These are phyloP conservation scores for Sinocyclocheilus anophthalmus DNA, from an alignment of 2,113 vertebrate genomes.

Conservation along the genomic window DNA sequence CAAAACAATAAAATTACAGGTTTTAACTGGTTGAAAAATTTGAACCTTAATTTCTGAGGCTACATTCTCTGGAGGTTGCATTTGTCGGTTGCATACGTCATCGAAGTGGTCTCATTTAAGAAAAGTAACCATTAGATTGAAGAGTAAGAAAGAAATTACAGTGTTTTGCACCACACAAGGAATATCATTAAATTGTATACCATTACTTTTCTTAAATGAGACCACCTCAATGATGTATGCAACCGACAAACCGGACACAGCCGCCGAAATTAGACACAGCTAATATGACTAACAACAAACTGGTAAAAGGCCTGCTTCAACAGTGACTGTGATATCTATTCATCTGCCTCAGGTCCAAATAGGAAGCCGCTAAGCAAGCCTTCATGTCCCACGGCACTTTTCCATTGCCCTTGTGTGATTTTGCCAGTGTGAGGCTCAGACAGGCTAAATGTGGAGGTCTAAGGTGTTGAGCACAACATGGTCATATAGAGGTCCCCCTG, in stretches of 20 bases:
- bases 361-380: conserved; percentile 1
- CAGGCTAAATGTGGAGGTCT: conserved; percentile 36
- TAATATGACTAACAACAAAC: neutral
- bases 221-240: too few relatives aligned
- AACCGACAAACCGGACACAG: neutral
- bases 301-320: neutral
- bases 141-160: neutral
- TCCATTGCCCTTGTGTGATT: conserved; percentile 46
- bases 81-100: neutral
- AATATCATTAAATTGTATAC: too few relatives aligned
- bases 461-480: conserved; percentile 47
- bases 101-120: neutral
- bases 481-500: conserved; percentile 35
- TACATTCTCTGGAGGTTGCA: neutral
- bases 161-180: neutral
- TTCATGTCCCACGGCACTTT: conserved; percentile 40
- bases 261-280: neutral
- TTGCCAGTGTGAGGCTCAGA: conserved; percentile 35
- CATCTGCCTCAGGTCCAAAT: neutral
- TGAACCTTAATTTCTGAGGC: too few relatives aligned
- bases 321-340: neutral
- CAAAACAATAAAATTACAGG: neutral
- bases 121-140: too few relatives aligned
- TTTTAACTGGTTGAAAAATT: neutral
- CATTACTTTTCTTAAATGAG: too few relatives aligned